A percentile compares a stretch with the other conserved stretches of the same genome.
Evolutionary conservation across 2,113 vertebrate genomes (phyloP).

Genomic region (Penelope pileata): DNA sequence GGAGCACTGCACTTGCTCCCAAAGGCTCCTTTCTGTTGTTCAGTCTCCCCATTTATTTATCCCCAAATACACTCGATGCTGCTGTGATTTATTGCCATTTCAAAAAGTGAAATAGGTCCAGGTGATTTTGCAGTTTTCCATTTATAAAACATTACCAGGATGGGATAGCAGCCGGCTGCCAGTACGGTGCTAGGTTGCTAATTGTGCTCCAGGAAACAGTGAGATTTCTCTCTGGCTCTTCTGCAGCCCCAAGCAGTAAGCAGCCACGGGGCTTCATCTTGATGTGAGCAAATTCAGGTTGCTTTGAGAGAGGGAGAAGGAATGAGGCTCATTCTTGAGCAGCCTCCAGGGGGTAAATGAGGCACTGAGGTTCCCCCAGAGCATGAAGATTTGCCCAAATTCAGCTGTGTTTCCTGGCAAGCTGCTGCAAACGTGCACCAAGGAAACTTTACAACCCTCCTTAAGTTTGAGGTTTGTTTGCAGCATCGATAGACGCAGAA

Average conservation of each 20-base stretch:
- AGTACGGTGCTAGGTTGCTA: conserved; percentile 6
- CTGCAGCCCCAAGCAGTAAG: not conserved
- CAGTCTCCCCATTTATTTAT: conserved; percentile 28
- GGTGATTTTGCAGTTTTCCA: conserved; percentile 25
- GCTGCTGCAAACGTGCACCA: conserved; percentile 3
- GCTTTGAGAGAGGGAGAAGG: not conserved
- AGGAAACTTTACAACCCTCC: not conserved
- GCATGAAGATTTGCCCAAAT: conserved; percentile 41
- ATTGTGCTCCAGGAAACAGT: conserved; percentile 26
- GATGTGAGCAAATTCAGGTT: not conserved
- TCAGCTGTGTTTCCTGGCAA: conserved; percentile 54
- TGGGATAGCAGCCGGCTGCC: not conserved
- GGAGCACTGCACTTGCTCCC: not conserved
- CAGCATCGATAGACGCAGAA: not conserved
- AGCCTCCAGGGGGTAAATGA: conserved; percentile 47
- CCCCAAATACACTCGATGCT: not conserved
- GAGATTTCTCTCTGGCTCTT: conserved; percentile 46
- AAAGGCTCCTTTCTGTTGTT: conserved; percentile 3
- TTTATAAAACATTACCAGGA: conserved; percentile 50
- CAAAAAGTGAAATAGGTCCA: too few relatives aligned
- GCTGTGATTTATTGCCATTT: conserved; percentile 48
- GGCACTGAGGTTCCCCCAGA: conserved; percentile 40
- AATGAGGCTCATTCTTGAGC: conserved; percentile 6
- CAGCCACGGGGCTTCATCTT: not conserved
- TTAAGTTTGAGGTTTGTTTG: not conserved